Percentiles rank a stretch among this genome's conserved stretches.
Evolutionary conservation across 2,113 vertebrate species (phyloP).

Genomic region (Chrysochloris asiatica): DNA sequence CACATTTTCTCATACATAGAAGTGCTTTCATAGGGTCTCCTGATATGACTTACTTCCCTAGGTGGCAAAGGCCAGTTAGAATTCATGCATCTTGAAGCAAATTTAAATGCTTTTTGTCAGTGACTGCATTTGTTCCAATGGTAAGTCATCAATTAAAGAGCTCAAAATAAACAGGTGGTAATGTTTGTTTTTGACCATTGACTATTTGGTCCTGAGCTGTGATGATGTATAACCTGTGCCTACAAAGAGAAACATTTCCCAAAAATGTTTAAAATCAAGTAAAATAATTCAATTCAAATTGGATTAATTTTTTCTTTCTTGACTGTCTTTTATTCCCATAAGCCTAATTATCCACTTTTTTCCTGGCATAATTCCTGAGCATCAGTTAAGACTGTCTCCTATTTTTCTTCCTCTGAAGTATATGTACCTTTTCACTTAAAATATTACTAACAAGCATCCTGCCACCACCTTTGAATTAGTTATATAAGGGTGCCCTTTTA

Average conservation of each 20-base stretch:
- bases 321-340: background rate
- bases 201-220: background rate
- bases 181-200: background rate
- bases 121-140: background rate
- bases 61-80: background rate
- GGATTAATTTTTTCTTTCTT: slow-evolving; percentile 16
- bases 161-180: background rate
- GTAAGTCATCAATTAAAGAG: background rate
- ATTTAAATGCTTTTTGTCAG: background rate
- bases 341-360: background rate
- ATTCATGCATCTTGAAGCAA: background rate
- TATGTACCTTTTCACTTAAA: background rate
- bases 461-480: background rate
- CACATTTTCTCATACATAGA: background rate
- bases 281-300: background rate
- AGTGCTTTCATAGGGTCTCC: background rate
- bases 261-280: background rate
- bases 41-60: too few species aligned
- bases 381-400: background rate
- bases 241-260: background rate
- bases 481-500: background rate
- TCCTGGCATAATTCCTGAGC: background rate
- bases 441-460: background rate
- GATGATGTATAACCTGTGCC: background rate
- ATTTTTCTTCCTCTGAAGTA: background rate